Evolutionary conservation across 2,888 invertebrate species (phyloP), one percentile per base, ranked within the genome.

Genomic region (Melangyna quadrimaculata): DNA sequence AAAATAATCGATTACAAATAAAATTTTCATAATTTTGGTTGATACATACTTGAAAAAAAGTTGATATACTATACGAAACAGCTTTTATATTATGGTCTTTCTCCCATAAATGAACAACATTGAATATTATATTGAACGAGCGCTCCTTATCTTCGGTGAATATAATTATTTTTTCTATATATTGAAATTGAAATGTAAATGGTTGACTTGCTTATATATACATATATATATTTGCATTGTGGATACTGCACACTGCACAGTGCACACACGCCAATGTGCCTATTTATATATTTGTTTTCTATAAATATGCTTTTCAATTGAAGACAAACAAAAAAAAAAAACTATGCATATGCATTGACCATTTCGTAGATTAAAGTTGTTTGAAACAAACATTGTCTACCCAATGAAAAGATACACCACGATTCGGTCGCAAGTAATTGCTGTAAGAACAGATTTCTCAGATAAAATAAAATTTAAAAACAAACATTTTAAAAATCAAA

Each of bases 231-330:
- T 55, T 55, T 55, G 59, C 35, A 59, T 37, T 61, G 61, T 61
- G 61, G 2, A 59, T 55, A 53, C n/a, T 29, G 29, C 32, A 55
- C 4, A n/a, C 17, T 27, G 53, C 53, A 53, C 59, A 37, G 14
- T 9, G n/a, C 14, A 61, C 37, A 61, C 40, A 24, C 22, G 40
- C 61, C 40, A 59, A 59, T 37, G 61, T 24, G 22, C 4, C 61
- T 61, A 61, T 61, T 61, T 61, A 37, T 59, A 59, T 1, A 37
- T 61, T 61, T 61, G 8, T 24, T n/a, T 40, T 37, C 37, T 61
- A 61, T 61, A 24, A 61, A 61, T 61, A 61, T 61, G 61, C 61
- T 40, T 37, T 57, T 57, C 12, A 17, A 57, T 32, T 32, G 55
- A 57, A 32, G 10, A 17, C 17, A 57, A 12, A 5, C 29, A 24